Evolutionary conservation across 2,113 vertebrate species (phyloP), one percentile per base, ranked within the genome.

Genomic region (Ciconia stormi): DNA sequence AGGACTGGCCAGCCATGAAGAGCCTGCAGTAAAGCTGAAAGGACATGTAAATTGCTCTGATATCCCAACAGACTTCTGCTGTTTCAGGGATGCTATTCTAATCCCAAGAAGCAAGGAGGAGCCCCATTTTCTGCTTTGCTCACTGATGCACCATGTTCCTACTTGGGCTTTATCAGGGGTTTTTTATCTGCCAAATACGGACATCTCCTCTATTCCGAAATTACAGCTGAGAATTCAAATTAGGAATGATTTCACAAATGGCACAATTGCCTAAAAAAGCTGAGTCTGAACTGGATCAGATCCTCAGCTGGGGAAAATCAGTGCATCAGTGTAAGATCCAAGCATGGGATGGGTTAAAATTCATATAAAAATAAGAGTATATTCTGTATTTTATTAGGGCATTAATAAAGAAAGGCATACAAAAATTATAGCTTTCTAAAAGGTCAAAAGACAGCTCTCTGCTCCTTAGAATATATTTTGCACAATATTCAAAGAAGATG

Each of bases 1-100:
- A 95, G 91, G 89, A 95, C 94, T 90, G 96, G 91, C 81, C 96
- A 97, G 95, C 94, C 95, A 97, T 89, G 91, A 96, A 97, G 91
- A 95, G 89, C 91, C 96, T 44, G 93, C 91, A 93, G 91, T 85
- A 93, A 94, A 95, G 94, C 91, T 97, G 96, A 97, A 97, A 97
- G 91, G 74, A 96, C 94, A 96, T 85, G 94, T 88, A 95, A 97
- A 96, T 97, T 96, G 96, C 82, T 93, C 93, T 95, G 89, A 95
- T 90, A 93, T 80, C 87, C 91, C 94, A 90, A 86, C 62, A 95
- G 95, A 90, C 55, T 90, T 91, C 59, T 77, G 93, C 94, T 95
- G 89, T 91, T 96, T 82, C 94, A 94, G 85, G 91, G 93, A 96
- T 91, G 91, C 84, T 96, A 90, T 88, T 95, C 88, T 85, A 96